These are phyloP conservation scores for Calonectris borealis DNA, from an alignment of 2,113 vertebrate species.

Conservation along the genomic window DNA sequence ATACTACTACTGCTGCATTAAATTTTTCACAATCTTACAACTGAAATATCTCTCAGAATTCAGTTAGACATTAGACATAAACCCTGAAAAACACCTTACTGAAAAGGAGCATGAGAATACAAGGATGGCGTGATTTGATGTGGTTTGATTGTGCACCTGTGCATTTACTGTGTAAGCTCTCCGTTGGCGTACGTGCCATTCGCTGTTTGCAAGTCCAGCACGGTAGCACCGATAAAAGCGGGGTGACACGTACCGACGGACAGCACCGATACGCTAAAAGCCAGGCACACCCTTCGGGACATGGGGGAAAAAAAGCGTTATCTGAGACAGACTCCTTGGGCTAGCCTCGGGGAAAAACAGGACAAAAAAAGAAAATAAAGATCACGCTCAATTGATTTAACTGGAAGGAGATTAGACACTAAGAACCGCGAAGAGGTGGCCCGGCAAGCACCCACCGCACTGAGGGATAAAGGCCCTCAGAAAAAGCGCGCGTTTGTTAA, in stretches of 20 bases:
- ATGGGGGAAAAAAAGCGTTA: background rate
- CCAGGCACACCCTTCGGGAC: background rate
- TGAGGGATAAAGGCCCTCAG: rapidly evolving
- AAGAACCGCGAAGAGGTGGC: background rate
- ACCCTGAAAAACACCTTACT: background rate
- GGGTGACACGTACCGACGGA: background rate
- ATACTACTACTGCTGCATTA: rapidly evolving
- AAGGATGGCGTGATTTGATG: rapidly evolving
- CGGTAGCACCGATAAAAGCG: background rate
- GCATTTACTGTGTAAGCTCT: rapidly evolving
- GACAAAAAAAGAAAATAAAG: background rate
- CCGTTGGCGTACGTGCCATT: rapidly evolving
- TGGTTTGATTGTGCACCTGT: rapidly evolving
- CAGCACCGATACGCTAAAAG: background rate
- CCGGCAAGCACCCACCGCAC: background rate
- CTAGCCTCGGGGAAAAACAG: background rate
- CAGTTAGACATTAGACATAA: no score
- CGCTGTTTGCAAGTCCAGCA: rapidly evolving
- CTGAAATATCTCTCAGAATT: background rate
- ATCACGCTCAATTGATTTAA: background rate
- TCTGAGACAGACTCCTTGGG: background rate
- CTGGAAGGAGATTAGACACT: rapidly evolving
- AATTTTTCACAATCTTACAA: rapidly evolving
- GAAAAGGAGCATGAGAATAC: rapidly evolving
- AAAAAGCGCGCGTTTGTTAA: background rate